These are phyloP conservation scores for Acanthosepion pharaonis DNA, from an alignment of 2,888 invertebrate species.

Conservation along the genomic window DNA sequence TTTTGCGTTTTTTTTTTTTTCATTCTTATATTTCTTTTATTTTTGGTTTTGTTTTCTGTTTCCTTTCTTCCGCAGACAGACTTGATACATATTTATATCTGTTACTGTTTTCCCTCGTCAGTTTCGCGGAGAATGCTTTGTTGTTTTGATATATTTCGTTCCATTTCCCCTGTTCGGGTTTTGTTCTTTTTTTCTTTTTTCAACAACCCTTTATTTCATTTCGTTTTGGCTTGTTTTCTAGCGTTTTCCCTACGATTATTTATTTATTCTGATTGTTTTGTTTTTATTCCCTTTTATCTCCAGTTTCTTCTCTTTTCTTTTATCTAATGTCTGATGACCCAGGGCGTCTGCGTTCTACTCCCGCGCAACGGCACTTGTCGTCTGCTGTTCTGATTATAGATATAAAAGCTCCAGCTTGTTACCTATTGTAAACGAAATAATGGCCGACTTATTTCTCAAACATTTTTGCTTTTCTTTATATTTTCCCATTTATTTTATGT, in stretches of 20 bases:
- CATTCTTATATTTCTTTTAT: background rate
- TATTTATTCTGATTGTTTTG: background rate
- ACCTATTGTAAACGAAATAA: background rate
- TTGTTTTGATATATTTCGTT: conserved; percentile 33
- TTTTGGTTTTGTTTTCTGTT: background rate
- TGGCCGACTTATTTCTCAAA: background rate
- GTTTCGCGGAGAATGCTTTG: background rate
- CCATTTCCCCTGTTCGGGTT: background rate
- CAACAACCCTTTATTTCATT: background rate
- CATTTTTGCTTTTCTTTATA: background rate
- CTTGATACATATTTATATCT: conserved; percentile 2
- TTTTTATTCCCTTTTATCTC: background rate
- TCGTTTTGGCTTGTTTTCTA: background rate
- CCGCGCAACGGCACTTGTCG: background rate
- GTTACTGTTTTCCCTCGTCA: background rate
- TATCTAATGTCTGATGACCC: conserved; percentile 33
- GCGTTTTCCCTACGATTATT: background rate
- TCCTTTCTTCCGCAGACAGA: background rate
- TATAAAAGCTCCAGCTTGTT: background rate
- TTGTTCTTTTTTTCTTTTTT: background rate
- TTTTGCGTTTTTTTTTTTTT: background rate
- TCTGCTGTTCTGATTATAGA: background rate
- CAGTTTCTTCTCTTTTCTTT: background rate
- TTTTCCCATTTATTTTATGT: background rate
- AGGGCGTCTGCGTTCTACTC: background rate